Evolutionary conservation across 2,113 vertebrate species (phyloP).

Genomic region (Lipotes vexillifer): DNA sequence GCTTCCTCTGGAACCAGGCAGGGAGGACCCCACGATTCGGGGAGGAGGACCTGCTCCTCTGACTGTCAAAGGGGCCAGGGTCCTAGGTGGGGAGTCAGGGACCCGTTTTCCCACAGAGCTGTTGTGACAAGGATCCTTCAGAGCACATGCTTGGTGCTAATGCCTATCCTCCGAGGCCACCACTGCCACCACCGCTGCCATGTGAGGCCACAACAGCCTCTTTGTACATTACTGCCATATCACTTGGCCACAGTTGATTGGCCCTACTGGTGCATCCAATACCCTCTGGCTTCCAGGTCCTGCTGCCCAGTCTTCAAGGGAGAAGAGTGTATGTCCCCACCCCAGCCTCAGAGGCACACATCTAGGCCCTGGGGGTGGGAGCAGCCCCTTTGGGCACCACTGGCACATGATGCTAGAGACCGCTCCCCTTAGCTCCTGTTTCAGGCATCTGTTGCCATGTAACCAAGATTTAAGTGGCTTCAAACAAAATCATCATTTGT

Average conservation of each 20-base stretch:
- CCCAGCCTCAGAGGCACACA: neutral
- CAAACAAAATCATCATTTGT: neutral
- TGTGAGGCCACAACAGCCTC: neutral
- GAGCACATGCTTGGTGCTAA: neutral
- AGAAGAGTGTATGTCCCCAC: neutral
- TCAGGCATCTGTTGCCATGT: neutral
- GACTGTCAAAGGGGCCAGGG: neutral
- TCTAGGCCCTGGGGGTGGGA: neutral
- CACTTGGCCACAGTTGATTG: neutral
- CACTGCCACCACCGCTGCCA: neutral
- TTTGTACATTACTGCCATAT: neutral
- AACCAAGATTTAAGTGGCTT: neutral
- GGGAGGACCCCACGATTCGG: neutral
- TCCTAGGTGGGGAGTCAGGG: neutral
- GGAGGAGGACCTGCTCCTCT: neutral
- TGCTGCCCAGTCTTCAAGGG: neutral
- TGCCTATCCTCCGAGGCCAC: neutral
- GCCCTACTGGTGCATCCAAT: neutral
- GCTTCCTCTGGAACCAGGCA: neutral
- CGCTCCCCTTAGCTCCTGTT: neutral
- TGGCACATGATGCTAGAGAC: neutral
- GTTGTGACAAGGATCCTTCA: neutral
- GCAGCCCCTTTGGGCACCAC: neutral
- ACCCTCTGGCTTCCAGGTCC: neutral
- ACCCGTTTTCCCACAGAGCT: neutral